phyloP scores from a whole-genome alignment of 2,888 invertebrate species.

The Agonopterix subpropinquella region DNA sequence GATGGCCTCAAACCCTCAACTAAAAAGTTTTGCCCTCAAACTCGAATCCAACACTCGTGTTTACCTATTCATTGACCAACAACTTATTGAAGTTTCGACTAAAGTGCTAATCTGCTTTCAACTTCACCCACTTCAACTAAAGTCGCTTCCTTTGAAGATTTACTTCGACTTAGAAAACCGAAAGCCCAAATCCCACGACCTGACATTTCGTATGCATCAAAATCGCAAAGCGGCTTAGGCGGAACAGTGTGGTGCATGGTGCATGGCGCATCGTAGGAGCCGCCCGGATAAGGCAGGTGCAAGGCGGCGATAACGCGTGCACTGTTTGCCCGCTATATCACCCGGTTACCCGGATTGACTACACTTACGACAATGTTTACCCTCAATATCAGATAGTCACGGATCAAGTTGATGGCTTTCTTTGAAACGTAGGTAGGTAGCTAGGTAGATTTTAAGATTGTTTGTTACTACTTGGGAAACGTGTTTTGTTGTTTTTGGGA shows the following conservation, averaged over 20 bases:
- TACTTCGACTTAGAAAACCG: constrained; percentile 2
- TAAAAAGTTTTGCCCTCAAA: too few relatives aligned
- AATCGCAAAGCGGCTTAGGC: constrained; percentile 55
- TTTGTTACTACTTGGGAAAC: too few relatives aligned
- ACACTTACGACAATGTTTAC: constrained; percentile 39
- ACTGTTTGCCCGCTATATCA: constrained; percentile 47
- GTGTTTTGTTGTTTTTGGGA: too few relatives aligned
- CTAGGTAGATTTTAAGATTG: constrained; percentile 22
- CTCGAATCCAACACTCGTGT: too few relatives aligned
- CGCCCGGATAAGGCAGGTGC: constrained; percentile 53
- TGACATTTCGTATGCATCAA: constrained; percentile 40
- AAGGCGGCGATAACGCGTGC: constrained; percentile 49
- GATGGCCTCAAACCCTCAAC: too few relatives aligned
- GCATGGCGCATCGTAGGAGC: constrained; percentile 5
- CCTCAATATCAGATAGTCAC: constrained; percentile 36
- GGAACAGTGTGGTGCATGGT: constrained; percentile 10
- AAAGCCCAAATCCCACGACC: constrained; percentile 1
- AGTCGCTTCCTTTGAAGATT: not conserved
- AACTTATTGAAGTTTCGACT: not conserved
- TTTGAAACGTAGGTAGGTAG: constrained; percentile 22
- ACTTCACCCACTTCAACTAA: not conserved
- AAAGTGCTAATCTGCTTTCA: not conserved
- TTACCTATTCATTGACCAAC: too few relatives aligned
- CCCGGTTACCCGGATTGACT: constrained; percentile 31
- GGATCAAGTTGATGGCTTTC: constrained; percentile 21